phyloP scores from a whole-genome alignment of 2,797 vertebrate species.

The Coendou prehensilis region DNA sequence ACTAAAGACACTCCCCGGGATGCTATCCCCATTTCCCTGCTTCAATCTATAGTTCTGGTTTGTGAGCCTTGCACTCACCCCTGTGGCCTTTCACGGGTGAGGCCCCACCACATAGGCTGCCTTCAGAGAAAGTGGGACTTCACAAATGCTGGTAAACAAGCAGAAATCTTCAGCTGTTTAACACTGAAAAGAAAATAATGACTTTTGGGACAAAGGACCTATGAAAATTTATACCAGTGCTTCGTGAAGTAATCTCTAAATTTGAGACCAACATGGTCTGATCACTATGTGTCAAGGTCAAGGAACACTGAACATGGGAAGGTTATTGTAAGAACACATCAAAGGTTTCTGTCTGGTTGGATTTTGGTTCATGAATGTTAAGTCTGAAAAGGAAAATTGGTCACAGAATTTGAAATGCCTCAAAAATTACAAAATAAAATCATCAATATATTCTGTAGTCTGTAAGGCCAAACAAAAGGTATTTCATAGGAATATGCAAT shows the following conservation, averaged over 20 bases:
- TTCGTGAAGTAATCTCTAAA: not conserved
- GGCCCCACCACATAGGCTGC: too few relatives aligned
- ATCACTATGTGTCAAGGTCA: not conserved
- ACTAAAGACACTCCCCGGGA: not conserved
- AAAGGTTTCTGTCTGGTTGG: not conserved
- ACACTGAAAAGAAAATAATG: not conserved
- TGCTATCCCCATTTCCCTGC: not conserved
- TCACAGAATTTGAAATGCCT: not conserved
- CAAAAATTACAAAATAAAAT: not conserved
- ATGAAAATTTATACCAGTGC: not conserved
- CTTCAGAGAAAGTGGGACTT: not conserved
- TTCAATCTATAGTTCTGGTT: not conserved
- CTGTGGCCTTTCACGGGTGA: not conserved
- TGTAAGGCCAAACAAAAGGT: not conserved
- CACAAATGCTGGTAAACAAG: not conserved
- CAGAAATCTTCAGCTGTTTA: not conserved
- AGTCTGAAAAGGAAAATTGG: not conserved
- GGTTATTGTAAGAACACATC: not conserved
- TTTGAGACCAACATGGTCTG: not conserved
- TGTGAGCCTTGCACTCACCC: not conserved
- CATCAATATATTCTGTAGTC: not conserved
- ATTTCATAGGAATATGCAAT: not conserved
- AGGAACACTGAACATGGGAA: not conserved
- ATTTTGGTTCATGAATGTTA: not conserved
- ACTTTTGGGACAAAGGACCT: not conserved